Evolutionary conservation across 2,113 vertebrate species (phyloP).

Genomic region (Rissa tridactyla): DNA sequence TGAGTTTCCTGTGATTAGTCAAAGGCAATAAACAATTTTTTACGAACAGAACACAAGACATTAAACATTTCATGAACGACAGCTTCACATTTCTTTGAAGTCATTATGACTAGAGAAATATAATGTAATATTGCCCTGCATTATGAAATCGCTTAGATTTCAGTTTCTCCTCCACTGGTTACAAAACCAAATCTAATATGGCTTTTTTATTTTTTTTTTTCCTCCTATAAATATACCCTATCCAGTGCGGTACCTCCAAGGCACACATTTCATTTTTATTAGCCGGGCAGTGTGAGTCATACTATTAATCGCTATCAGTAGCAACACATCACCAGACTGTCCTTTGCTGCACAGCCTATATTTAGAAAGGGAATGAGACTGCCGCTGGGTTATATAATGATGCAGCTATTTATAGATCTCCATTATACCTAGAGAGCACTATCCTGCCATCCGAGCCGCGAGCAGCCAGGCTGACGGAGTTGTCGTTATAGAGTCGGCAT

Average conservation of each 20-base stretch:
- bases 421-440: conserved; percentile 74
- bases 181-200: neutral
- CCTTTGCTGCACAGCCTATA: conserved; percentile 73
- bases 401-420: conserved; percentile 76
- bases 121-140: neutral
- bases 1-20: neutral
- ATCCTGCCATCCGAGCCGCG: conserved; percentile 53
- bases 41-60: neutral
- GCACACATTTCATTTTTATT: conserved; percentile 72
- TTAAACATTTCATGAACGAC: neutral
- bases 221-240: conserved; percentile 14
- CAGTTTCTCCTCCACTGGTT: conserved; percentile 21
- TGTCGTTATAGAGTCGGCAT: conserved; percentile 32
- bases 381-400: conserved; percentile 74
- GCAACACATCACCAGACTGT: conserved; percentile 65
- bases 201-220: neutral
- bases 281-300: conserved; percentile 69
- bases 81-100: conserved; percentile 37
- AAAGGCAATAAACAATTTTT: neutral
- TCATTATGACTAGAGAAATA: conserved; percentile 8
- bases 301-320: conserved; percentile 66
- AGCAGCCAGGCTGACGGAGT: conserved; percentile 63
- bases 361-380: conserved; percentile 79
- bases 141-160: conserved; percentile 46
- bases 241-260: conserved; percentile 28